phyloP scores from a whole-genome alignment of 2,113 vertebrate genomes.

The Speoplatyrhinus poulsoni region DNA sequence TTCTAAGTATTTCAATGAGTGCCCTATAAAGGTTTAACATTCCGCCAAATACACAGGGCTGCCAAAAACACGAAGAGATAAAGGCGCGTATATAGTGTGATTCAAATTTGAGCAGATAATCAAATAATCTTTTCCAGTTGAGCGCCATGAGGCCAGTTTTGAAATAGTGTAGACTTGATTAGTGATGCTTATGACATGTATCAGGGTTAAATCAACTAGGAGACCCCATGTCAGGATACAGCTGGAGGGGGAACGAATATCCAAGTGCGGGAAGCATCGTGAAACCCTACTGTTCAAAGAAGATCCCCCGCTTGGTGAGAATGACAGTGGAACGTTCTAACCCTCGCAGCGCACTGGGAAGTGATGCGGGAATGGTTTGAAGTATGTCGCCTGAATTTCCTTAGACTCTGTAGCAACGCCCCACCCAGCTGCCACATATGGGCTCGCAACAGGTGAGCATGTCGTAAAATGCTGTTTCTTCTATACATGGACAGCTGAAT shows the following conservation, averaged over 20 bases:
- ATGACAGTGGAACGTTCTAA: neutral
- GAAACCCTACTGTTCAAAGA: no score
- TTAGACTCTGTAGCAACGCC: neutral
- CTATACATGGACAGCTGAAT: no score
- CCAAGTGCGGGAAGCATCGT: no score
- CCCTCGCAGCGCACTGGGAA: neutral
- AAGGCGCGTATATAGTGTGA: neutral
- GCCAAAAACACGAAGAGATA: conserved; percentile 5
- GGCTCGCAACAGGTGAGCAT: no score
- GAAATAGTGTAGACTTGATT: conserved; percentile 28
- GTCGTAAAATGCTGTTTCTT: no score
- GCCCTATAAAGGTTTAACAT: neutral
- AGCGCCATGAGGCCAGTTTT: conserved; percentile 13
- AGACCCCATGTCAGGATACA: neutral
- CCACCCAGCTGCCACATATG: no score
- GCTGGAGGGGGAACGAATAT: no score
- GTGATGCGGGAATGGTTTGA: conserved; percentile 2
- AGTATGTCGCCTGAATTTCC: conserved; percentile 22
- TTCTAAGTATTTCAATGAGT: no score
- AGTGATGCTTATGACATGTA: conserved; percentile 54
- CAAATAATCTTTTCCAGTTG: conserved; percentile 11
- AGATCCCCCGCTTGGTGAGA: no score
- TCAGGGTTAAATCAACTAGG: conserved; percentile 44
- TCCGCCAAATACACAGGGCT: neutral
- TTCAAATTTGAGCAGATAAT: conserved; percentile 9